Conservation (phyloP, 2,888 invertebrate species). For the Cactoblastis cactorum region DNA sequence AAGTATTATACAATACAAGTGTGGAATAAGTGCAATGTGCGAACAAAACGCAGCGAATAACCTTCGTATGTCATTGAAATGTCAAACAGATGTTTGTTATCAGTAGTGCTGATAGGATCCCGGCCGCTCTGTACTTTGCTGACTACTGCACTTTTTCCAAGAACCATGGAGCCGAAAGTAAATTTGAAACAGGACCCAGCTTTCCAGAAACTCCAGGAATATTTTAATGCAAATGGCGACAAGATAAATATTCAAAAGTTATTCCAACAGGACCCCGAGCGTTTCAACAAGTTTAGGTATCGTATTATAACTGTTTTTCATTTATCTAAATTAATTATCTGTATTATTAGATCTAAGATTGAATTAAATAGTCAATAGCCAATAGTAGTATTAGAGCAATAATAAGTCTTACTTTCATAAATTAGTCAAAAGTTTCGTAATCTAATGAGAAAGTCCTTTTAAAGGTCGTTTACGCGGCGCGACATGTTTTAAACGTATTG, state of each 20-base stretch:
- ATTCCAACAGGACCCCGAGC: slow-evolving; percentile 87
- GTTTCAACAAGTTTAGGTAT: slow-evolving; percentile 95
- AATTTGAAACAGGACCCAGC: slow-evolving; percentile 79
- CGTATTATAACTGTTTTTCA: slow-evolving; percentile 28
- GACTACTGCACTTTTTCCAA: slow-evolving; percentile 36
- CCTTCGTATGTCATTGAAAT: slow-evolving; percentile 74
- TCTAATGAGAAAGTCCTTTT: slow-evolving; percentile 30
- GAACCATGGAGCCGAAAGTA: slow-evolving; percentile 67
- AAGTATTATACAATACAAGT: neutral
- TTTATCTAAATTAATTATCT: neutral
- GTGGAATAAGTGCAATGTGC: slow-evolving; percentile 12
- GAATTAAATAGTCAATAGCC: neutral
- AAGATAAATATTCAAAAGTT: slow-evolving; percentile 90
- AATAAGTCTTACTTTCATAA: neutral
- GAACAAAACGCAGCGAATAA: slow-evolving; percentile 52
- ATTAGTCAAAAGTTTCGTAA: slow-evolving; percentile 29
- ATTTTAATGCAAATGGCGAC: slow-evolving; percentile 84
- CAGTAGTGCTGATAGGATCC: slow-evolving; percentile 33
- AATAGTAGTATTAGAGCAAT: neutral
- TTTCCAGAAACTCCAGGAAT: slow-evolving; percentile 87
- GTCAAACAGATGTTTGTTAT: slow-evolving; percentile 69
- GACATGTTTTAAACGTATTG: neutral
- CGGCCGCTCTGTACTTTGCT: slow-evolving; percentile 32
- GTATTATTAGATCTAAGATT: neutral
- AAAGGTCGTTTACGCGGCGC: slow-evolving; percentile 44